Base-by-base conservation (phyloP, 1,140 invertebrate species). In the Halictus rubicundus region DNA sequence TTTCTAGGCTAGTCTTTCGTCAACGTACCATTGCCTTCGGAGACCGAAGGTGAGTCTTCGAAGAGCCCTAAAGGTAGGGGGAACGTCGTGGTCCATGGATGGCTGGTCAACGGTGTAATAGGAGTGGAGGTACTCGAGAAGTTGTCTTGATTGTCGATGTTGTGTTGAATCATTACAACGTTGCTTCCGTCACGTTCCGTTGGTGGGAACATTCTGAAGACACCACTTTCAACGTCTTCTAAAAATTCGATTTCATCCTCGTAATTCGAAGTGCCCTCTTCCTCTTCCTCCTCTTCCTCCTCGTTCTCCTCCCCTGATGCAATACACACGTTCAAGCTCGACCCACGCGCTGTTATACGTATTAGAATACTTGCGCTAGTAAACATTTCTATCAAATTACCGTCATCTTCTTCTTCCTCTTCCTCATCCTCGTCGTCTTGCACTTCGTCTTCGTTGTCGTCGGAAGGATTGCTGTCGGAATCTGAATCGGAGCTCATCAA, bases 201-300 rank as follows among this genome's bases (percentile, higher is more conserved):
- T 12, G 93, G 92, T 16, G 94, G 91, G 27, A 93, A 92, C 90
- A 94, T 93, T 37, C 94, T 89, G 57, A 93, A 93, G 46, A 94
- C 89, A 25, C 92, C 91, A 39, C 90, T 91, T 82, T 93, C 93
- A 7, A 89, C 91, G 69, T 93, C 92, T 21, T 92, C 94, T 88
- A 92, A 94, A 86, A 90, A 93, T 77, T 93, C 94, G 88, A 94
- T 92, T 52, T 93, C 93, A 88, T 94, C 94, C 57, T 94, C 94
- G 23, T 94, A 94, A 83, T 93, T 93, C 5, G 92, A 92, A 0
- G 92, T 95, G 39, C 95, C 95, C 79, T 96, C 96, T 73, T 96
- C 95, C 46, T 95, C 95, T 12, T 95, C 95, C 59, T 95, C 95
- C 64, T 95, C 95, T 57, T 96, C 95, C 65, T 95, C 94, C 5